Evolutionary conservation across 2,888 invertebrate species (phyloP).

Genomic region (Peribatodes rhomboidaria): DNA sequence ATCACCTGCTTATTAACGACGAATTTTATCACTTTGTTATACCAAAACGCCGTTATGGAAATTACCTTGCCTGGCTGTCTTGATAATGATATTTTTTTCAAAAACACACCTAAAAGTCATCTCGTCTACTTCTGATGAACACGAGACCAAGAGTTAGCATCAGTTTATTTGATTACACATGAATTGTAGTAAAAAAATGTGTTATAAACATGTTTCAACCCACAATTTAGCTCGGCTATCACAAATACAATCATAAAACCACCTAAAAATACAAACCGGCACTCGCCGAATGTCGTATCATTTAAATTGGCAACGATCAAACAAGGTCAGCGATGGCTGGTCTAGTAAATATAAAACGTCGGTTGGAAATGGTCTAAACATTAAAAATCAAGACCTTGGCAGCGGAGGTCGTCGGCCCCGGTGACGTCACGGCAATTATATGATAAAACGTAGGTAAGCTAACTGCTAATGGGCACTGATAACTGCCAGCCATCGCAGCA

Average conservation of each 20-base stretch:
- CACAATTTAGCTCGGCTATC: neutral
- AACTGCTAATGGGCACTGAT: constrained; percentile 40
- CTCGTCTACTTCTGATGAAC: too few relatives aligned
- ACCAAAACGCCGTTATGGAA: too few relatives aligned
- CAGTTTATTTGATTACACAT: neutral
- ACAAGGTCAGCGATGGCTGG: constrained; percentile 42
- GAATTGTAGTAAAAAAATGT: neutral
- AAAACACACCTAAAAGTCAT: too few relatives aligned
- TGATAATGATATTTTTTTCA: too few relatives aligned
- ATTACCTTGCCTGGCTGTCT: too few relatives aligned
- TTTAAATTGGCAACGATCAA: constrained; percentile 44
- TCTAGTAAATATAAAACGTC: constrained; percentile 31
- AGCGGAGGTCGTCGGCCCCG: constrained; percentile 50
- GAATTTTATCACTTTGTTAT: too few relatives aligned
- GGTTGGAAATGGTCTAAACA: constrained; percentile 48
- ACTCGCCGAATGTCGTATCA: constrained; percentile 42
- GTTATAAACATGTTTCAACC: neutral
- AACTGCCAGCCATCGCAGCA: constrained; percentile 18
- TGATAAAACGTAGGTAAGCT: constrained; percentile 50
- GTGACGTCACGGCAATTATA: constrained; percentile 55
- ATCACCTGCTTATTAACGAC: too few relatives aligned
- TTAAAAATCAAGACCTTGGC: constrained; percentile 53
- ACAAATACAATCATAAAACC: constrained; percentile 19
- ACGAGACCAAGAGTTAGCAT: neutral
- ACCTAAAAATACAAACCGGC: constrained; percentile 24